Percentiles rank a stretch among this genome's conserved stretches.
phyloP scores from a whole-genome alignment of 2,113 vertebrate species.

The Eira barbara region DNA sequence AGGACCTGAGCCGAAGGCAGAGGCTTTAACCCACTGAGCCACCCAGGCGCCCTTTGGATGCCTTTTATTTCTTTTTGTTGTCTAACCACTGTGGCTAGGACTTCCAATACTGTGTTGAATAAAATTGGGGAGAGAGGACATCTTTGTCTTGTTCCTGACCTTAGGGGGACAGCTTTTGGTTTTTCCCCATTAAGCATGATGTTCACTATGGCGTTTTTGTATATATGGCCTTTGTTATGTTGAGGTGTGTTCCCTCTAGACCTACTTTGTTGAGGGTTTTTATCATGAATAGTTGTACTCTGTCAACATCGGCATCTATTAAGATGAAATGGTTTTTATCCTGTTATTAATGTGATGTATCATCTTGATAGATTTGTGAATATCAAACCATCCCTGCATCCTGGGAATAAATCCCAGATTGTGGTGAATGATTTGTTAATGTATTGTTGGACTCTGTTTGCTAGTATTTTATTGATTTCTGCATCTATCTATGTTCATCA shows the following conservation, averaged over 20 bases:
- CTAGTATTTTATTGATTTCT: not conserved
- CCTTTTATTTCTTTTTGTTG: not conserved
- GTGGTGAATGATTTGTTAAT: not conserved
- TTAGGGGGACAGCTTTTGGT: not conserved
- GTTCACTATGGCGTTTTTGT: not conserved
- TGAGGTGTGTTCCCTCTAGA: not conserved
- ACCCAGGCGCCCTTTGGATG: too few relatives aligned
- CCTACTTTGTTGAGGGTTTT: not conserved
- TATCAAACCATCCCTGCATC: not conserved
- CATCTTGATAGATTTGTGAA: not conserved
- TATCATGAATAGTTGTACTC: not conserved
- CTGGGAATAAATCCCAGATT: not conserved
- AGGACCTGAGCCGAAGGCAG: too few relatives aligned
- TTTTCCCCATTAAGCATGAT: not conserved
- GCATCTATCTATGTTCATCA: not conserved
- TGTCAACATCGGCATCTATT: not conserved
- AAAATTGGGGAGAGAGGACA: not conserved
- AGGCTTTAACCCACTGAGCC: too few relatives aligned
- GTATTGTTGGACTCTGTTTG: not conserved
- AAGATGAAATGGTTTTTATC: not conserved
- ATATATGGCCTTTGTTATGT: not conserved
- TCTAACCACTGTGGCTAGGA: not conserved
- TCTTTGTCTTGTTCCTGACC: not conserved
- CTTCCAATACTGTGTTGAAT: not conserved
- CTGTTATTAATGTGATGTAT: not conserved